Conservation (phyloP, 1,140 invertebrate genomes). For the Leptopilina clavipes region DNA sequence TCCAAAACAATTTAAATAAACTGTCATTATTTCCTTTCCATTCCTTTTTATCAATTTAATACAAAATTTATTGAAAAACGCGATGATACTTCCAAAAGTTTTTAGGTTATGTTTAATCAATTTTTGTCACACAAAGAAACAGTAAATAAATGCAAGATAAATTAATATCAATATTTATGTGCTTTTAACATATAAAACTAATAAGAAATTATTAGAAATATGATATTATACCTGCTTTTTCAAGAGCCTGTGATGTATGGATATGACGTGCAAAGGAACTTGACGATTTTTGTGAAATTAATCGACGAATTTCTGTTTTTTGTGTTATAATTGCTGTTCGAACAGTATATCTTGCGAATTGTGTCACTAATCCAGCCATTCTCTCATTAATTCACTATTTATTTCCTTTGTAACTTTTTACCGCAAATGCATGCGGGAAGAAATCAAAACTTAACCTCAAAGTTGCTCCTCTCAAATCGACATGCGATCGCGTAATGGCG, state of each 20-base stretch:
- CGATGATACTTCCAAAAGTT: too few relatives aligned
- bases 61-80: too few relatives aligned
- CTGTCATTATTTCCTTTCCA: neutral
- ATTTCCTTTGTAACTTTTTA: neutral
- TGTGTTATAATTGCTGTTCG: slow-evolving; percentile 41
- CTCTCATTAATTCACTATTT: slow-evolving; percentile 28
- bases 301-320: slow-evolving; percentile 15
- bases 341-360: slow-evolving; percentile 44
- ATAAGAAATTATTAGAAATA: slow-evolving; percentile 34
- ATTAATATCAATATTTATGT: slow-evolving; percentile 38
- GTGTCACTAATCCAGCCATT: slow-evolving; percentile 62
- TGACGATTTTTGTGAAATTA: slow-evolving; percentile 35
- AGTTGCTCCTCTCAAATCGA: neutral
- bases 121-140: slow-evolving; percentile 34
- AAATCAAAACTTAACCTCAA: slow-evolving; percentile 18
- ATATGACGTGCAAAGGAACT: slow-evolving; percentile 52
- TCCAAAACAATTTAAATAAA: too few relatives aligned
- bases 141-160: slow-evolving; percentile 38
- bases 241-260: slow-evolving; percentile 50
- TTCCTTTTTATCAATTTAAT: neutral
- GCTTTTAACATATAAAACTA: neutral
- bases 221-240: slow-evolving; percentile 57
- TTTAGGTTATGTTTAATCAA: too few relatives aligned
- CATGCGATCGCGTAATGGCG: slow-evolving; percentile 12
- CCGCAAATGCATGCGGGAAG: neutral